phyloP scores from a whole-genome alignment of 2,113 vertebrate species.

The Coturnix japonica region DNA sequence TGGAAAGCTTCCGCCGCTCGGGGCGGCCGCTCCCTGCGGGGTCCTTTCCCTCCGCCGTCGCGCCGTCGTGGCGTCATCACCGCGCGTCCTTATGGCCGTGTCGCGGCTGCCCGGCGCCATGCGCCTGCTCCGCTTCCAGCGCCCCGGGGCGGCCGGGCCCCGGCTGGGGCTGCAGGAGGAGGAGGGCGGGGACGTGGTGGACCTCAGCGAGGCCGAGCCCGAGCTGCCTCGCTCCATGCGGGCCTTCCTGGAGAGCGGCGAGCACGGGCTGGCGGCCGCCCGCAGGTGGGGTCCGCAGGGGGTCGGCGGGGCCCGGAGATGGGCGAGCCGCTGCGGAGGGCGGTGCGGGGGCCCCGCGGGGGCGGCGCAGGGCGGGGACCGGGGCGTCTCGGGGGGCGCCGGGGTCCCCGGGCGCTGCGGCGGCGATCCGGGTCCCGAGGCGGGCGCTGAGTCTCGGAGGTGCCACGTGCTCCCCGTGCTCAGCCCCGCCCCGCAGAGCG shows the following conservation, averaged over 20 bases:
- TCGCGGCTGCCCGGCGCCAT: constrained; percentile 56
- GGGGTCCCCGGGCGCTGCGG: neutral
- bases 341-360: no score
- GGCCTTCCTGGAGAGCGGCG: constrained; percentile 86
- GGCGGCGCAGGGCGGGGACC: neutral
- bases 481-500: constrained; percentile 72
- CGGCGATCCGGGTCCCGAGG: no score
- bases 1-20: no score
- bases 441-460: neutral
- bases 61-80: neutral
- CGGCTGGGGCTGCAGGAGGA: constrained; percentile 85
- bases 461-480: accelerated
- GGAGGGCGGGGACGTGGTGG: constrained; percentile 78
- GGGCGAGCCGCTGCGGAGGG: neutral
- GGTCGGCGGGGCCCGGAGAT: neutral
- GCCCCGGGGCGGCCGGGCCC: neutral
- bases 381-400: no score
- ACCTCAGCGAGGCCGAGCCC: constrained; percentile 87
- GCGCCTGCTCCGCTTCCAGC: constrained; percentile 89
- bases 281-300: constrained; percentile 66
- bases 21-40: no score
- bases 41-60: neutral
- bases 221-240: constrained; percentile 84
- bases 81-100: neutral
- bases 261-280: constrained; percentile 77